Percentiles rank a stretch among this genome's conserved stretches.
Conservation (phyloP, 2,113 vertebrate species). For the Columba livia region DNA sequence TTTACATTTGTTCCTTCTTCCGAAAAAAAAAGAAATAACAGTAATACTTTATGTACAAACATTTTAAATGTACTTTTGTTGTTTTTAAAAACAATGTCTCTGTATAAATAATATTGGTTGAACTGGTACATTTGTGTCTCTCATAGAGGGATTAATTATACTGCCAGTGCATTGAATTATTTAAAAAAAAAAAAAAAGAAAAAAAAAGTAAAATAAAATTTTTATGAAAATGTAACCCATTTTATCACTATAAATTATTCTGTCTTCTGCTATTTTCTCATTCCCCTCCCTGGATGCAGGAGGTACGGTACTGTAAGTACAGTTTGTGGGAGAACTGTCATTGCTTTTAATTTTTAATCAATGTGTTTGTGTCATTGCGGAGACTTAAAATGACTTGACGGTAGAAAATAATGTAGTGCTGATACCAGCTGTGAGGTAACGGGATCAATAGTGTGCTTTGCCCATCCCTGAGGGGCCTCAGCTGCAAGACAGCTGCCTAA, state of each 20-base stretch:
- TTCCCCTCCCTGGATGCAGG: conserved; percentile 11
- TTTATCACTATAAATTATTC: conserved; percentile 66
- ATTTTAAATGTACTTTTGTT: conserved; percentile 91
- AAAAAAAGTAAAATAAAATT: conserved; percentile 81
- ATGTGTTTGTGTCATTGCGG: conserved; percentile 21
- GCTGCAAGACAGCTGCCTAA: neutral
- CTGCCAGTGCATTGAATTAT: conserved; percentile 83
- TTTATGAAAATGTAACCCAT: conserved; percentile 79
- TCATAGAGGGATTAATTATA: conserved; percentile 82
- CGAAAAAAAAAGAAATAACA: conserved; percentile 64
- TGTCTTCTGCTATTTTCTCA: conserved; percentile 42
- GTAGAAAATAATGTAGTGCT: neutral
- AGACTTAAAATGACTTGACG: neutral
- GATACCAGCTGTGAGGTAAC: neutral
- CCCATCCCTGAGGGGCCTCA: neutral
- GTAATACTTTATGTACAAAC: conserved; percentile 92
- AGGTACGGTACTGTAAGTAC: conserved; percentile 34
- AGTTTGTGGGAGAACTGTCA: conserved; percentile 40
- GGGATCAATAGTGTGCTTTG: neutral
- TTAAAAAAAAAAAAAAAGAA: conserved; percentile 70
- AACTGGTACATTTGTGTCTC: conserved; percentile 80
- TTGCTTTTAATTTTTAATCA: conserved; percentile 63
- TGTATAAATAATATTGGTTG: conserved; percentile 92
- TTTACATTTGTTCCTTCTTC: conserved; percentile 90
- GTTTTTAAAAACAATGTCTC: conserved; percentile 94